These are phyloP conservation scores for Chymomyza caudatula DNA, from an alignment of 2,888 invertebrate species.

Conservation along the genomic window DNA sequence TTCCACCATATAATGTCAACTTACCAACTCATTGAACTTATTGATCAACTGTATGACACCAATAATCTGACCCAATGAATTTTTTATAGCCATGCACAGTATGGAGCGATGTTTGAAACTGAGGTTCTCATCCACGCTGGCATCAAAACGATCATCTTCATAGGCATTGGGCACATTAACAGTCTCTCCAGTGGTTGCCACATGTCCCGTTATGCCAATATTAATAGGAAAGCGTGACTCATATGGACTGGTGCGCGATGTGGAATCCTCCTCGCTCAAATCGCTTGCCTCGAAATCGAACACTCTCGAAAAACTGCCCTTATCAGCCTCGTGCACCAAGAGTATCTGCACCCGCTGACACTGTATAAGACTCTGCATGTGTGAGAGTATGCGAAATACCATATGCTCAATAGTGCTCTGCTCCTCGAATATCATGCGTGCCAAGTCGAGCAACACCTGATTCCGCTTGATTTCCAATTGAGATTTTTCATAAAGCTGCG, in stretches of 20 bases:
- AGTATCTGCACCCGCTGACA: slow-evolving; percentile 97
- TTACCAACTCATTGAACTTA: slow-evolving; percentile 90
- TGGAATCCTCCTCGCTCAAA: slow-evolving; percentile 88
- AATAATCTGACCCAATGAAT: slow-evolving; percentile 93
- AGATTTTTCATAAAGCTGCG: slow-evolving; percentile 96
- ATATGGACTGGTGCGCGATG: slow-evolving; percentile 89
- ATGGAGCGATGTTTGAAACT: slow-evolving; percentile 93
- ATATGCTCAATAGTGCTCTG: slow-evolving; percentile 97
- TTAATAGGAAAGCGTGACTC: slow-evolving; percentile 96
- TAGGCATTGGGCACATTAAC: slow-evolving; percentile 95
- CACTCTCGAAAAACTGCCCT: slow-evolving; percentile 94
- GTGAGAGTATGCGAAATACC: slow-evolving; percentile 94
- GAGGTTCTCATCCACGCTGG: slow-evolving; percentile 89
- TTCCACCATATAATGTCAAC: too few relatives aligned
- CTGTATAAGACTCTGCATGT: slow-evolving; percentile 95
- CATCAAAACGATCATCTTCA: slow-evolving; percentile 92
- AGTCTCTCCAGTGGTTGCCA: slow-evolving; percentile 96
- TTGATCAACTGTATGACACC: slow-evolving; percentile 95
- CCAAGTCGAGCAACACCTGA: slow-evolving; percentile 94
- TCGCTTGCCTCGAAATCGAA: slow-evolving; percentile 96
- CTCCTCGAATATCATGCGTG: slow-evolving; percentile 97
- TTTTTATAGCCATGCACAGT: slow-evolving; percentile 97
- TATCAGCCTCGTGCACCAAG: slow-evolving; percentile 92
- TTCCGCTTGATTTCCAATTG: slow-evolving; percentile 96
- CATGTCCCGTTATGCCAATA: slow-evolving; percentile 95